Base-by-base conservation (phyloP, 1,140 invertebrate species). In the Drosophila ohnishii region DNA sequence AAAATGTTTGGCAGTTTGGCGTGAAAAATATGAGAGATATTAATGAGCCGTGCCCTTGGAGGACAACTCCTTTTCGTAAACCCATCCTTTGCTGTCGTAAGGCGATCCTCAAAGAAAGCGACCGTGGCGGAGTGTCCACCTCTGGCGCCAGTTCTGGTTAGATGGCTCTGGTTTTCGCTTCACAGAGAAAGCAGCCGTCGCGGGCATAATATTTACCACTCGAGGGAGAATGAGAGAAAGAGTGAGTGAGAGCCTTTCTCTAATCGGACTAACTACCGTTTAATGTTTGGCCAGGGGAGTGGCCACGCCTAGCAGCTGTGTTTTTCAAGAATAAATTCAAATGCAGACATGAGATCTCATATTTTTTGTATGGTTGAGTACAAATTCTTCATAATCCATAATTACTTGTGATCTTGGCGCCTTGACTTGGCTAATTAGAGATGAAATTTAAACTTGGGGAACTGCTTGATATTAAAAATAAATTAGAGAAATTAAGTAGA, bases 191-290 rank as follows among this genome's bases (percentile, higher is more conserved):
- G 45, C 64, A 67, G 45, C 28, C 35, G 60, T 34, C 59, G 67
- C 47, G n/a, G 40, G 80, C 59, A 56, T 19, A 64, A 78, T 82
- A 64, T 78, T 83, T 71, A 79, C 75, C 57, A 42, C 44, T 75
- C 37, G 35, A 35, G 14, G 32, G 8, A 25, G 13, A 40, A 3
- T 9, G n/a, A 9, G n/a, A 9, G 45, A 47, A 25, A 9, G 19
- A n/a, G 13, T n/a, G 32, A 19, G 5, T 2, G 34, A 65, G 62
- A 42, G 48, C 51, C 67, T 69, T 66, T 61, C 40, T 47, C 74
- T 71, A 85, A 85, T 85, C 65, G 70, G 9, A 72, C 80, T 78
- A 88, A 87, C 84, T 88, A 87, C 79, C 84, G 83, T 84, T 84
- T 78, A 88, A 88, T 83, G 77, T 88, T 71, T 76, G 75, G 60